These are phyloP conservation scores for Epinephelus coioides DNA, from an alignment of 2,797 vertebrate species.

Conservation along the genomic window DNA sequence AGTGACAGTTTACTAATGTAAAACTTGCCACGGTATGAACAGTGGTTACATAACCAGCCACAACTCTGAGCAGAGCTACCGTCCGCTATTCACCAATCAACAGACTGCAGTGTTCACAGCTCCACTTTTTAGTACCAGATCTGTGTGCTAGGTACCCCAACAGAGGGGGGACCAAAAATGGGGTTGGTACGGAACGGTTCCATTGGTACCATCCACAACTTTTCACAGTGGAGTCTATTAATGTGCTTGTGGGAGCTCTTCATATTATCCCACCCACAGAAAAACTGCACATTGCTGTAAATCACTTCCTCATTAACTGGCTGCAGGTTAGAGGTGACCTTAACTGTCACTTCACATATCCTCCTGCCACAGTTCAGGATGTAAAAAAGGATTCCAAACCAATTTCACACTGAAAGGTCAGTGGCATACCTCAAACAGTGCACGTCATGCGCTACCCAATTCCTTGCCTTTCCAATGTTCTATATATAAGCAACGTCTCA, in stretches of 20 bases:
- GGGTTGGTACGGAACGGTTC: too few relatives aligned
- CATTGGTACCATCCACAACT: too few relatives aligned
- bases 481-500: not conserved
- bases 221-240: not conserved
- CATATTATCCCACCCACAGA: not conserved
- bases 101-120: too few relatives aligned
- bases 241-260: not conserved
- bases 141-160: too few relatives aligned
- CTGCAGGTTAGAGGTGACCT: not conserved
- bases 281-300: not conserved
- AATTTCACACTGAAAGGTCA: slow-evolving; percentile 1
- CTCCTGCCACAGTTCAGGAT: not conserved
- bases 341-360: slow-evolving; percentile 23
- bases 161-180: too few relatives aligned
- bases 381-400: slow-evolving; percentile 1
- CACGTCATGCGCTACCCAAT: not conserved
- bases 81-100: too few relatives aligned
- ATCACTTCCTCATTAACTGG: not conserved
- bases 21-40: too few relatives aligned
- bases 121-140: too few relatives aligned
- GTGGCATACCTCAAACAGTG: not conserved
- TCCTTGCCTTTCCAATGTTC: not conserved
- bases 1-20: too few relatives aligned
- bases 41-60: too few relatives aligned
- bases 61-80: too few relatives aligned